A percentile compares a stretch with the other conserved stretches of the same genome.
These are phyloP conservation scores for Drosophila funebris DNA, from an alignment of 1,140 invertebrate species.

Conservation along the genomic window DNA sequence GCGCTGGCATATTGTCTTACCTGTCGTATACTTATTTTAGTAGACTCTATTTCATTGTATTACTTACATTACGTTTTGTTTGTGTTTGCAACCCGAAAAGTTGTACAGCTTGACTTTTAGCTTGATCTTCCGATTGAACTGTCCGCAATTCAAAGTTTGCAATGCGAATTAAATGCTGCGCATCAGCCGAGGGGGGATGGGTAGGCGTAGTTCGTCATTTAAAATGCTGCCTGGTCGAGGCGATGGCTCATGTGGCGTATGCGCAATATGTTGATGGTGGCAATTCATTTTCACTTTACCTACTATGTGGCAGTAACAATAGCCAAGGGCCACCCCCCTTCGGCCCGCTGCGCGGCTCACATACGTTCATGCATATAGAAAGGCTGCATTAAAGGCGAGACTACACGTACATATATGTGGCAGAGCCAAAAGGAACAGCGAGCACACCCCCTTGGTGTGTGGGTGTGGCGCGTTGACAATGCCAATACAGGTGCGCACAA, in stretches of 20 bases:
- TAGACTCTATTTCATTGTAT: constrained; percentile 63
- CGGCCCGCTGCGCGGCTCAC: neutral
- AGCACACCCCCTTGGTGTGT: neutral
- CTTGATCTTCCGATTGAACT: constrained; percentile 13
- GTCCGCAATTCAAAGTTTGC: neutral
- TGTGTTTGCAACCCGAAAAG: constrained; percentile 29
- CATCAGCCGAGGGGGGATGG: too few relatives aligned
- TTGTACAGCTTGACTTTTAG: constrained; percentile 1
- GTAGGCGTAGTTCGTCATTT: constrained; percentile 28
- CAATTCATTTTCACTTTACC: constrained; percentile 74
- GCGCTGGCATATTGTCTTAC: constrained; percentile 73
- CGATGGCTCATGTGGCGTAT: constrained; percentile 53
- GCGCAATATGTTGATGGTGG: constrained; percentile 59
- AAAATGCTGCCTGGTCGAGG: constrained; percentile 40
- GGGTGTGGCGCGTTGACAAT: constrained; percentile 61
- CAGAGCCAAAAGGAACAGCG: constrained; percentile 11
- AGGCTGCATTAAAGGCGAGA: constrained; percentile 58
- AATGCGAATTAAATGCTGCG: constrained; percentile 15
- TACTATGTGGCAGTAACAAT: constrained; percentile 51
- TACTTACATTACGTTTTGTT: constrained; percentile 46
- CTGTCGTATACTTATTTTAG: constrained; percentile 31
- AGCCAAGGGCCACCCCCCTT: constrained; percentile 29
- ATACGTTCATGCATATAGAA: constrained; percentile 64
- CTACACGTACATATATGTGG: neutral
- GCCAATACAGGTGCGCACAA: constrained; percentile 76